These are phyloP conservation scores for Cryptus armator DNA, from an alignment of 2,888 invertebrate genomes.

Conservation along the genomic window DNA sequence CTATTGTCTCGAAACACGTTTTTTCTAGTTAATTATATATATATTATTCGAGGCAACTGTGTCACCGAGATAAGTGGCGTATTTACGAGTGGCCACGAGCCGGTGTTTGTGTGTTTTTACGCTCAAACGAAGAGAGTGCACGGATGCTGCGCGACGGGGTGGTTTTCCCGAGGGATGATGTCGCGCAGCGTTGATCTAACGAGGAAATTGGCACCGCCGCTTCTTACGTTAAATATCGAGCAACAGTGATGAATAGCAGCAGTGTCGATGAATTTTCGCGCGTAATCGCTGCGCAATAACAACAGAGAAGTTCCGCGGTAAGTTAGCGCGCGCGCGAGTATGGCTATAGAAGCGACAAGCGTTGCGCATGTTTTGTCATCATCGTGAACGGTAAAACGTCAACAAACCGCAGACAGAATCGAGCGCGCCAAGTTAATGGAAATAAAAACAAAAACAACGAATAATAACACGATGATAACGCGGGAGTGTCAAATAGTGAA, in stretches of 20 bases:
- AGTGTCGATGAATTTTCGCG: slow-evolving; percentile 58
- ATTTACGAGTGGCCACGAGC: not conserved
- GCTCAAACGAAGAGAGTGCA: not conserved
- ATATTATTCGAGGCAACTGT: not conserved
- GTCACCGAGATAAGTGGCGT: not conserved
- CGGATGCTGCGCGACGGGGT: slow-evolving; percentile 60
- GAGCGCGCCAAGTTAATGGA: not conserved
- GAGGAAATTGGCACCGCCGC: slow-evolving; percentile 61
- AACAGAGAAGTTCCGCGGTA: slow-evolving; percentile 22
- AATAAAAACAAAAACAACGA: slow-evolving; percentile 8
- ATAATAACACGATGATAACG: slow-evolving; percentile 29
- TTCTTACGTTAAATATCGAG: slow-evolving; percentile 66
- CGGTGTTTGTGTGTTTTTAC: slow-evolving; percentile 29
- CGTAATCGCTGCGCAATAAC: slow-evolving; percentile 66
- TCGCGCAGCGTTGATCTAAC: not conserved
- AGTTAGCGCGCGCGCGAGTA: slow-evolving; percentile 11
- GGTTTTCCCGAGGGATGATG: slow-evolving; percentile 51
- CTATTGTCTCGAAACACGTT: not conserved
- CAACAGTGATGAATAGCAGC: slow-evolving; percentile 43
- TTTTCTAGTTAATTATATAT: not conserved
- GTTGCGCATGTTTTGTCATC: slow-evolving; percentile 50
- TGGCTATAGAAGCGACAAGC: not conserved
- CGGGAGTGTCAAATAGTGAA: slow-evolving; percentile 67
- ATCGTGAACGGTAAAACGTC: slow-evolving; percentile 52
- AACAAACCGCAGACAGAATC: slow-evolving; percentile 44